A percentile compares a stretch with the other conserved stretches of the same genome.
Evolutionary conservation across 1,140 invertebrate species (phyloP).

Genomic region (Archivesica marissinica): DNA sequence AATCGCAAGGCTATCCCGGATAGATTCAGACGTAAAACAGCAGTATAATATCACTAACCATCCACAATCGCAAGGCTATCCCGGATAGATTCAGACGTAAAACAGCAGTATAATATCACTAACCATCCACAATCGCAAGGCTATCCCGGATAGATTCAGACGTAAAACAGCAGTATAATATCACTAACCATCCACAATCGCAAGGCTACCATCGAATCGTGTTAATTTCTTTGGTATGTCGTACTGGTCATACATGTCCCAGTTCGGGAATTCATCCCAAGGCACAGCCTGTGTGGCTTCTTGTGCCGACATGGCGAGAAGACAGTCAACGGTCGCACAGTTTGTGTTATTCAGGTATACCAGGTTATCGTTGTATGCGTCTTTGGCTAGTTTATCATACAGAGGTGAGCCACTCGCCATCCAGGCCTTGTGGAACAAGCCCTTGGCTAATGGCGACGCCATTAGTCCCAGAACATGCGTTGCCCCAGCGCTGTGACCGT

Average conservation of each 20-base stretch:
- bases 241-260: constrained; percentile 61
- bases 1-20: no score
- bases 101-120: no score
- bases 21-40: no score
- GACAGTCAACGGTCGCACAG: constrained; percentile 68
- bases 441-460: constrained; percentile 56
- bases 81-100: no score
- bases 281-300: constrained; percentile 59
- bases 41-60: no score
- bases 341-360: constrained; percentile 68
- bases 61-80: no score
- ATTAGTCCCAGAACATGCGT: constrained; percentile 57
- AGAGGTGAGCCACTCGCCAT: constrained; percentile 55
- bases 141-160: no score
- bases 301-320: constrained; percentile 58
- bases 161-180: no score
- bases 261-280: constrained; percentile 66
- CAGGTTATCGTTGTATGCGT: constrained; percentile 66
- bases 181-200: constrained; percentile 72
- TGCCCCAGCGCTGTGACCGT: constrained; percentile 68
- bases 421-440: constrained; percentile 64
- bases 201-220: constrained; percentile 63
- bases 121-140: no score
- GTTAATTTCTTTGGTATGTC: constrained; percentile 52
- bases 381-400: constrained; percentile 38